phyloP scores from a whole-genome alignment of 2,797 vertebrate genomes.

The Enteromius mattozi region DNA sequence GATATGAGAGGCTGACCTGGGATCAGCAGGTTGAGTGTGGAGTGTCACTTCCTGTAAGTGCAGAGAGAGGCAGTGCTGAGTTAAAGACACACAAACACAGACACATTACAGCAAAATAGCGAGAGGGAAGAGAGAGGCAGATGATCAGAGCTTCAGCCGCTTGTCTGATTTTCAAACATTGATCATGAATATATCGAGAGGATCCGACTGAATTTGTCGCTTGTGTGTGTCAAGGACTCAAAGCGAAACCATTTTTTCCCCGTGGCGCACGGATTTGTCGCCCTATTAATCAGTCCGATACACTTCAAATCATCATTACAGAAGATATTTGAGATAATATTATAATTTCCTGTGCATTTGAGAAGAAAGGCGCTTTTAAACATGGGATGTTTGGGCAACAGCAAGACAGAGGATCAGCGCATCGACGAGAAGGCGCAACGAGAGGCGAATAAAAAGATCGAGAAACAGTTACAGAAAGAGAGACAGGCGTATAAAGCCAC shows the following conservation, averaged over 20 bases:
- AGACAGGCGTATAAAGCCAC: slow-evolving; percentile 95
- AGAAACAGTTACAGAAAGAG: slow-evolving; percentile 96
- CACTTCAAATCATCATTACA: slow-evolving; percentile 44
- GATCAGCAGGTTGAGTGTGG: slow-evolving; percentile 46
- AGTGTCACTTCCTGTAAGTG: slow-evolving; percentile 76
- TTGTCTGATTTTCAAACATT: slow-evolving; percentile 49
- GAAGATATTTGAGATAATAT: slow-evolving; percentile 37
- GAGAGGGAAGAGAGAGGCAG: slow-evolving; percentile 76
- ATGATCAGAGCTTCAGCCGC: slow-evolving; percentile 63
- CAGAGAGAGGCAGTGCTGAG: slow-evolving; percentile 83
- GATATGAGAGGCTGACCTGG: slow-evolving; percentile 17
- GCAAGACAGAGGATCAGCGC: slow-evolving; percentile 93
- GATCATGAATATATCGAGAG: slow-evolving; percentile 60
- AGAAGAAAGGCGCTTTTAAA: slow-evolving; percentile 58
- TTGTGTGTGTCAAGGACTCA: slow-evolving; percentile 51
- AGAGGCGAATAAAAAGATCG: slow-evolving; percentile 98
- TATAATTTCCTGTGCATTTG: slow-evolving; percentile 46
- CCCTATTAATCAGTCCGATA: slow-evolving; percentile 45
- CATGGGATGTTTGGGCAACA: slow-evolving; percentile 97
- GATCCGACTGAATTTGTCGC: slow-evolving; percentile 50
- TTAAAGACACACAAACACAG: slow-evolving; percentile 76
- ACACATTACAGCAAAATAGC: slow-evolving; percentile 66
- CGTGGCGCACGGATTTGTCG: slow-evolving; percentile 58
- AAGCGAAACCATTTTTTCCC: slow-evolving; percentile 49
- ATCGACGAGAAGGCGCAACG: slow-evolving; percentile 94